phyloP scores from a whole-genome alignment of 2,113 vertebrate species.

The Passer domesticus region DNA sequence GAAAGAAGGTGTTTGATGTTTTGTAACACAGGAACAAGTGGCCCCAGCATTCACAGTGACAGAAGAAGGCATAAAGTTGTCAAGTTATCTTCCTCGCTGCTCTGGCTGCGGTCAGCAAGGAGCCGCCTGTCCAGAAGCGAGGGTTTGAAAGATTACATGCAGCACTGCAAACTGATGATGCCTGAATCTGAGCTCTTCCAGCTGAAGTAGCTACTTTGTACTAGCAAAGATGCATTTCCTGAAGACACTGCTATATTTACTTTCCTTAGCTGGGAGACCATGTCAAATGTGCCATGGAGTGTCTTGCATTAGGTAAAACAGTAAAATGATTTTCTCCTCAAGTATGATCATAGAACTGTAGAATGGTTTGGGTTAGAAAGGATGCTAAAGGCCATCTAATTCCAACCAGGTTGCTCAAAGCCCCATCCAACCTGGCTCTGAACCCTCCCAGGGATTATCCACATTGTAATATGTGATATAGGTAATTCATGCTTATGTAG shows the following conservation, averaged over 20 bases:
- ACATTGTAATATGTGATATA: too few relatives aligned
- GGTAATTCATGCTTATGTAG: too few relatives aligned
- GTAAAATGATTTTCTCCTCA: not conserved
- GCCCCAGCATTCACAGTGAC: not conserved
- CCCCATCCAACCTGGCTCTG: not conserved
- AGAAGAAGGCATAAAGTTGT: not conserved
- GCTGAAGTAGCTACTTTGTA: not conserved
- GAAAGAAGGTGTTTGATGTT: not conserved
- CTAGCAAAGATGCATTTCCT: not conserved
- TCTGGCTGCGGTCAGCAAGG: not conserved
- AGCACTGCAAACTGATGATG: not conserved
- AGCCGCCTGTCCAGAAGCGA: accelerated
- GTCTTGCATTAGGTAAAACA: not conserved
- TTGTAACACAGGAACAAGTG: not conserved
- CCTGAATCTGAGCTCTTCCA: not conserved
- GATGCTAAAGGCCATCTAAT: not conserved
- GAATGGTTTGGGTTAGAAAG: not conserved
- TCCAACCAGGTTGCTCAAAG: not conserved
- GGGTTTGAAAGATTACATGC: not conserved
- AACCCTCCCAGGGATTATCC: not conserved
- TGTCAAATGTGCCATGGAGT: accelerated
- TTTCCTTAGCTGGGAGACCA: not conserved
- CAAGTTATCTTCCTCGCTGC: not conserved
- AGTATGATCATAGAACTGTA: not conserved
- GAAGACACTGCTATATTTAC: not conserved